These are phyloP conservation scores for Zoroaster sp. DNA, from an alignment of 53 echinoderm and acorn worm genomes.

Conservation along the genomic window DNA sequence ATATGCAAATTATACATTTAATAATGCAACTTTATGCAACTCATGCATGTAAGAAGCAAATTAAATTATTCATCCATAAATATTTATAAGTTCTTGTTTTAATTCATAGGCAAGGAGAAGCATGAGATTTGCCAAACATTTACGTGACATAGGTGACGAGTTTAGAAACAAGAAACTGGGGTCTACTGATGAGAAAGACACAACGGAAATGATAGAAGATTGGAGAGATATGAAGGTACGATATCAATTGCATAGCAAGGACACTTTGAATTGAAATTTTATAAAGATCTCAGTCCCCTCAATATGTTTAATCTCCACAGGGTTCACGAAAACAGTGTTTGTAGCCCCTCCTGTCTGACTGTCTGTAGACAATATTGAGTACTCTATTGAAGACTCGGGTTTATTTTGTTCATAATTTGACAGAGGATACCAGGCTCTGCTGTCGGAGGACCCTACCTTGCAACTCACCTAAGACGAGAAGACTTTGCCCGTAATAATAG, in stretches of 20 bases:
- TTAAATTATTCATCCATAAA: neutral
- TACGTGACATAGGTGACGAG: conserved; percentile 87
- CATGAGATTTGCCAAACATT: conserved; percentile 83
- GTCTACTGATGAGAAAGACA: conserved; percentile 78
- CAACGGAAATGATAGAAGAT: conserved; percentile 72
- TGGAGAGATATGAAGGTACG: conserved; percentile 95
- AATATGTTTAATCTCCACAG: too few relatives aligned
- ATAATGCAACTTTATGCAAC: too few relatives aligned
- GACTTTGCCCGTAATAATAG: conserved; percentile 82
- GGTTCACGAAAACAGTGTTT: too few relatives aligned
- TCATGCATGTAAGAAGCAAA: too few relatives aligned
- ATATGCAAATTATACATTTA: too few relatives aligned
- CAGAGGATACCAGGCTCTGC: conserved; percentile 80
- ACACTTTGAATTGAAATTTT: too few relatives aligned
- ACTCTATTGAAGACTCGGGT: too few relatives aligned
- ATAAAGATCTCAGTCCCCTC: too few relatives aligned
- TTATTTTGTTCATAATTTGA: too few relatives aligned
- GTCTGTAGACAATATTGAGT: too few relatives aligned
- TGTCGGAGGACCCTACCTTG: conserved; percentile 87
- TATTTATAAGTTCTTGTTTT: neutral
- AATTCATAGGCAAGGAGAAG: conserved; percentile 84
- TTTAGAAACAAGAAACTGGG: conserved; percentile 69
- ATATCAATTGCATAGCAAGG: too few relatives aligned
- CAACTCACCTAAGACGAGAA: conserved; percentile 84
- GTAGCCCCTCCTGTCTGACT: too few relatives aligned